These are phyloP conservation scores for Myrmophylax atrothorax DNA, from an alignment of 2,113 vertebrate species.

Conservation along the genomic window DNA sequence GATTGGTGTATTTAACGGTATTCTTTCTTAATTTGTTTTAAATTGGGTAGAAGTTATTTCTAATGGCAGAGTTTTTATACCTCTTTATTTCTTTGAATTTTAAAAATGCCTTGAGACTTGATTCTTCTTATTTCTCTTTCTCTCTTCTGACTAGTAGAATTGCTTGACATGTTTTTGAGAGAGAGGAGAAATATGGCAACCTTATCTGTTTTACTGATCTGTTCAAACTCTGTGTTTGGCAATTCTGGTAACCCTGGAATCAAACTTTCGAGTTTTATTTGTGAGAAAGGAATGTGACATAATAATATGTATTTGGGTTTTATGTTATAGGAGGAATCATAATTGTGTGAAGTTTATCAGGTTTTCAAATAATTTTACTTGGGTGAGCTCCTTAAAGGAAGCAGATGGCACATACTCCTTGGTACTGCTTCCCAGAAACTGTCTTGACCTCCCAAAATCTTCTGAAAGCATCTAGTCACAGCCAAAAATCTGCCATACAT, in stretches of 20 bases:
- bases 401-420: background rate
- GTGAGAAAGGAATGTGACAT: background rate
- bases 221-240: constrained; percentile 1
- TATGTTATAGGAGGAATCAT: background rate
- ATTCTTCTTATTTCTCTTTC: background rate
- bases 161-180: constrained; percentile 9
- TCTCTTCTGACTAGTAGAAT: background rate
- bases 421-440: background rate
- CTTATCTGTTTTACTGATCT: background rate
- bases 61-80: background rate
- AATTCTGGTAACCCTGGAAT: background rate
- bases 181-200: background rate
- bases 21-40: background rate
- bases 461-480: background rate
- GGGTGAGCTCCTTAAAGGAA: background rate
- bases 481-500: background rate
- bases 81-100: background rate
- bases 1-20: background rate
- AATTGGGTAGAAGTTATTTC: background rate
- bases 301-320: background rate
- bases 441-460: background rate
- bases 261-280: background rate
- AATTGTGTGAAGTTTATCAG: background rate
- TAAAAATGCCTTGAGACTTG: background rate
- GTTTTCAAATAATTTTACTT: background rate